Base-by-base conservation (phyloP, 2,888 invertebrate genomes). In the Mactromeris polynyma region DNA sequence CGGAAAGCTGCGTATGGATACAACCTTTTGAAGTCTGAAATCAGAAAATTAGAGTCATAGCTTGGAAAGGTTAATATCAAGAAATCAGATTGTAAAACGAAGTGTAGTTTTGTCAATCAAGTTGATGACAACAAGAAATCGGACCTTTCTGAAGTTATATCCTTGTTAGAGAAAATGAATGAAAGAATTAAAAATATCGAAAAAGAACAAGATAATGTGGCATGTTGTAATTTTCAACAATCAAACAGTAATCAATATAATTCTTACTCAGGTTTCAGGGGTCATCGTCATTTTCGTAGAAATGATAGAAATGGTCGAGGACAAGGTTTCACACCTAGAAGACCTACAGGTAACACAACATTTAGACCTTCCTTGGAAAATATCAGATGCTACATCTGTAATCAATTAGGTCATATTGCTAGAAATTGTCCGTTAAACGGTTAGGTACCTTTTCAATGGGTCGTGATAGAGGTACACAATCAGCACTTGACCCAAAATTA, bases 131-230 rank as follows among this genome's bases (percentile, higher is more conserved):
- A 31, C 21, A 9, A 36, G 3, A 79, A 79, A 7, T 79, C 78
- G 7, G 80, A 80, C 11, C 3, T 80, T 26, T 9, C 31, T 4
- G 51, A 80, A 31, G 33, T 80, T 17, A 46, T 42, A 26, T 46
- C 31, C 14, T 51, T 80, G 31, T 80, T 80, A 51, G 11, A 80
- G 26, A 46, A 51, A 31, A 51, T 80, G 51, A 51, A 80, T 80
- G 40, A 26, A 19, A 46, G 51, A 26, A 80, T 80, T 11, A 31
- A 51, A 11, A 80, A 51, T 7, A 38, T 51, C n/a, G 80, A 80
- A 19, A 80, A 80, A 46, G 31, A 80, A 4, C 3, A 79, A 40
- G 42, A 79, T 21, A 26, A 1, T 46, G 31, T 19, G 0, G 42
- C 46, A 46, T 11, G 7, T 14, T 3, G 1, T 40, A 9, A 26